Evolutionary conservation across 1,140 invertebrate species (phyloP).

Genomic region (Armadillidium nasatum): DNA sequence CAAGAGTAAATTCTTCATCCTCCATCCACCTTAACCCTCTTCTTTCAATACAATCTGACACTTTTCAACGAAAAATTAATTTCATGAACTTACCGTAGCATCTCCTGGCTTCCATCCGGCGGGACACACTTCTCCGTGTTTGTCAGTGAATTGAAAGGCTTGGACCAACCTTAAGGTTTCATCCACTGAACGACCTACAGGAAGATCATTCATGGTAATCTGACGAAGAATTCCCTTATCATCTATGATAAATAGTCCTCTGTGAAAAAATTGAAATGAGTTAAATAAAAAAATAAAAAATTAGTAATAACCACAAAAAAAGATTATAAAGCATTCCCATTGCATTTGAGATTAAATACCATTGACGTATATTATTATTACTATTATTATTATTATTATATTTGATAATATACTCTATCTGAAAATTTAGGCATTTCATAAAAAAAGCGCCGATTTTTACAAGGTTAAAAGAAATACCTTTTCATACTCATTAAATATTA

Average conservation of each 20-base stretch:
- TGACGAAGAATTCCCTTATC: constrained; percentile 60
- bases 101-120: constrained; percentile 62
- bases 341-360: too few relatives aligned
- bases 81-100: constrained; percentile 59
- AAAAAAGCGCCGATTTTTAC: too few relatives aligned
- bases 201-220: constrained; percentile 68
- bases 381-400: too few relatives aligned
- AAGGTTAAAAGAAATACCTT: too few relatives aligned
- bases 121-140: constrained; percentile 72
- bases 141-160: constrained; percentile 89
- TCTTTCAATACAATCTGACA: constrained; percentile 9
- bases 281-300: too few relatives aligned
- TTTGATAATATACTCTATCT: too few relatives aligned
- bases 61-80: not conserved
- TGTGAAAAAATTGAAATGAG: too few relatives aligned
- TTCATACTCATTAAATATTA: too few relatives aligned
- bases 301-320: too few relatives aligned
- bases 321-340: too few relatives aligned
- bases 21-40: not conserved
- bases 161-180: constrained; percentile 84
- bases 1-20: not conserved
- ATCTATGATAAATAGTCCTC: constrained; percentile 67
- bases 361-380: too few relatives aligned
- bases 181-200: constrained; percentile 73
- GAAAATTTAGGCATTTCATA: too few relatives aligned